Percentiles rank a stretch among this genome's conserved stretches.
Conservation (phyloP, 92 coral and sea anemone species). For the Metridium senile region DNA sequence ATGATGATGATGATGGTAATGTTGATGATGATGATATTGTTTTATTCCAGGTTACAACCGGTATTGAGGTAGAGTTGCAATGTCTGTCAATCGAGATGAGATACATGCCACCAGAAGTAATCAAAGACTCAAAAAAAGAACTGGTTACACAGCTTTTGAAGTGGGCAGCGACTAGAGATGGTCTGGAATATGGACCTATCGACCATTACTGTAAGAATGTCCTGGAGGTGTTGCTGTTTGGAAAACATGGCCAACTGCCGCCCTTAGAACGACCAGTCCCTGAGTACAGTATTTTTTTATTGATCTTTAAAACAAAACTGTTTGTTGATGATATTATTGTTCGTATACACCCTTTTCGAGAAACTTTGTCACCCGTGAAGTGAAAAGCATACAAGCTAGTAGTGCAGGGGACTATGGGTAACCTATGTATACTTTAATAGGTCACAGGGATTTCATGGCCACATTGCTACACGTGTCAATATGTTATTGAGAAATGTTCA, state of each 20-base stretch:
- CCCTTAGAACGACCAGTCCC: not conserved
- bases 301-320: not conserved
- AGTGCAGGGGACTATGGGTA: too few relatives aligned
- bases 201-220: slow-evolving; percentile 42
- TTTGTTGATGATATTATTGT: not conserved
- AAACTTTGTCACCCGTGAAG: too few relatives aligned
- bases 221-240: slow-evolving; percentile 25
- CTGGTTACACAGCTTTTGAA: slow-evolving; percentile 21
- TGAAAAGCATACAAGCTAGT: too few relatives aligned
- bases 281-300: not conserved
- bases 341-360: too few relatives aligned
- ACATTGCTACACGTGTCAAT: too few relatives aligned
- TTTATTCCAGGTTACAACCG: slow-evolving; percentile 29
- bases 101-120: slow-evolving; percentile 34
- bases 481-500: too few relatives aligned
- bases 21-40: not conserved
- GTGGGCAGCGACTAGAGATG: slow-evolving; percentile 37
- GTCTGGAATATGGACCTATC: slow-evolving; percentile 9
- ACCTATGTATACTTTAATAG: too few relatives aligned
- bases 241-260: slow-evolving; percentile 17
- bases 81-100: slow-evolving; percentile 40
- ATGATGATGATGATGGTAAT: not conserved
- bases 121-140: slow-evolving; percentile 1
- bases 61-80: slow-evolving; percentile 31
- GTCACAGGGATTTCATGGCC: too few relatives aligned